A percentile compares a stretch with the other conserved stretches of the same genome.
These are phyloP conservation scores for Malachius bipustulatus DNA, from an alignment of 2,888 invertebrate genomes.

Conservation along the genomic window DNA sequence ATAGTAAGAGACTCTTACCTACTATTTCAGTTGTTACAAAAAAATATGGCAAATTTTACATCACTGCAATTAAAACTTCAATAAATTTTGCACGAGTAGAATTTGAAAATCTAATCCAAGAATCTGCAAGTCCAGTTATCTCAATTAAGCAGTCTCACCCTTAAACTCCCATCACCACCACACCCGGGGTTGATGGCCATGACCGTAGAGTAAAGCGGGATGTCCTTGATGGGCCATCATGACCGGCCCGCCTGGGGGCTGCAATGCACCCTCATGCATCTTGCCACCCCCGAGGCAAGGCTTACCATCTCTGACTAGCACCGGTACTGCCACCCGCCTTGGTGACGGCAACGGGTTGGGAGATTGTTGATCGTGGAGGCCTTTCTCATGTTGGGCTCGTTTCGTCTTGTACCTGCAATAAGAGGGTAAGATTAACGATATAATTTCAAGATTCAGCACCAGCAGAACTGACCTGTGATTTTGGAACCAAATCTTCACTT, in stretches of 20 bases:
- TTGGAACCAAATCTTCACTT: conserved; percentile 99
- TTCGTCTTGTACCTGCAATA: conserved; percentile 81
- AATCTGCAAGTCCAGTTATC: too few species aligned
- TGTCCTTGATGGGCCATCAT: conserved; percentile 31
- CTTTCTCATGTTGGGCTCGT: conserved; percentile 91
- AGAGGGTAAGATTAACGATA: conserved; percentile 8
- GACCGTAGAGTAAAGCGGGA: conserved; percentile 37
- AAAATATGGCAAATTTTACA: too few species aligned
- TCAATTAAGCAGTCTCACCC: too few species aligned
- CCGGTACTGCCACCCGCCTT: conserved; percentile 85
- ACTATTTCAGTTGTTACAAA: too few species aligned
- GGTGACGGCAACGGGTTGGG: conserved; percentile 56
- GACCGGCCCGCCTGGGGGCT: conserved; percentile 28
- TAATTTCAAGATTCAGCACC: neutral
- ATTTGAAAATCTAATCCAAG: too few species aligned
- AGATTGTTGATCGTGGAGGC: conserved; percentile 47
- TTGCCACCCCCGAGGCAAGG: conserved; percentile 60
- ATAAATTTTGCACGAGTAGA: too few species aligned
- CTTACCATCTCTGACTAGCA: conserved; percentile 87
- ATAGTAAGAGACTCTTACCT: too few species aligned
- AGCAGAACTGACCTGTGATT: conserved; percentile 62
- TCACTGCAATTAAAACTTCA: too few species aligned
- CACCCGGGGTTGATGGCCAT: conserved; percentile 35
- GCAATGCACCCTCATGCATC: conserved; percentile 28
- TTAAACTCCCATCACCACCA: conserved; percentile 38